These are phyloP conservation scores for Apis mellifera DNA, from an alignment of 1,140 invertebrate genomes.

Conservation along the genomic window Amel_HAv3.1 CM009936.2:14548501-14549000, in stretches of 20 bases:
- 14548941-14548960: constrained; percentile 24
- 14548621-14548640: too few species aligned
- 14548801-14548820: constrained; percentile 52
- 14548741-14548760: not conserved
- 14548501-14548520: too few species aligned
- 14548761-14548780: constrained; percentile 23
- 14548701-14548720: too few species aligned
- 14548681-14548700: too few species aligned
- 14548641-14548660: too few species aligned
- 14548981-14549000: constrained; percentile 65
- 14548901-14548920: constrained; percentile 57
- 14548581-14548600: too few species aligned
- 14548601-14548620: too few species aligned
- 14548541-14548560: too few species aligned
- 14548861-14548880: constrained; percentile 30
- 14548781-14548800: not conserved
- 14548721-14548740: not conserved
- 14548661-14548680: too few species aligned
- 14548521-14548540: too few species aligned
- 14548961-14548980: constrained; percentile 62
- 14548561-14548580: too few species aligned
- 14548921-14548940: constrained; percentile 29
- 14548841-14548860: constrained; percentile 55
- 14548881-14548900: constrained; percentile 60
- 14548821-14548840: constrained; percentile 56